Percentiles rank a stretch among this genome's conserved stretches.
Evolutionary conservation across 2,888 invertebrate species (phyloP).

Genomic region (Drosophila monieri): DNA sequence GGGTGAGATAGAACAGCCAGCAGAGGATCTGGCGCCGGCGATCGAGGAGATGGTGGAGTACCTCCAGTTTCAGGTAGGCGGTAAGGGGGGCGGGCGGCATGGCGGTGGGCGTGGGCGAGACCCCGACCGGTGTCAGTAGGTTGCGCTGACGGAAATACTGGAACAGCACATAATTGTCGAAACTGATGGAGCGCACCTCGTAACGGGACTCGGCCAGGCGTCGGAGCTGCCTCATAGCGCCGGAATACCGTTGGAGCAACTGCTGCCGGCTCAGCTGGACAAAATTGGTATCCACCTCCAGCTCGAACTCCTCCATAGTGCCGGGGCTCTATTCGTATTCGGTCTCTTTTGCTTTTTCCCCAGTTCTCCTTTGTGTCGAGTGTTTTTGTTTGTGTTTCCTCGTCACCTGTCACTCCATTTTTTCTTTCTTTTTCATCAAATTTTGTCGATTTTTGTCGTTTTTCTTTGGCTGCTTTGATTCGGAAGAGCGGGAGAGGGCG

Average conservation of each 20-base stretch:
- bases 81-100: constrained; percentile 51
- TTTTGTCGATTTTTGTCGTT: not conserved
- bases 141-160: constrained; percentile 85
- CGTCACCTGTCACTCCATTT: constrained; percentile 1
- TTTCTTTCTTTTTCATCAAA: not conserved
- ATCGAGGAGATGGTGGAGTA: constrained; percentile 84
- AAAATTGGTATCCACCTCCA: constrained; percentile 69
- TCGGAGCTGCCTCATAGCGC: constrained; percentile 86
- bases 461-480: constrained; percentile 11
- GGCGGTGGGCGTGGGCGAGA: constrained; percentile 9
- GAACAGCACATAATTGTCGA: constrained; percentile 86
- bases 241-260: constrained; percentile 85
- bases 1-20: constrained; percentile 80
- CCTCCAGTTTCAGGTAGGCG: constrained; percentile 83
- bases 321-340: no score
- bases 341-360: not conserved
- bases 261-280: constrained; percentile 77
- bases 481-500: not conserved
- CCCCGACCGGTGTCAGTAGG: constrained; percentile 71
- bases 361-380: constrained; percentile 1
- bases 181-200: constrained; percentile 87
- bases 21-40: constrained; percentile 82
- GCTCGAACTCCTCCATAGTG: constrained; percentile 64
- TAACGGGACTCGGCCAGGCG: constrained; percentile 85
- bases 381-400: not conserved